Conservation (phyloP, 2,113 vertebrate species). For the Oenanthe oenanthe region DNA sequence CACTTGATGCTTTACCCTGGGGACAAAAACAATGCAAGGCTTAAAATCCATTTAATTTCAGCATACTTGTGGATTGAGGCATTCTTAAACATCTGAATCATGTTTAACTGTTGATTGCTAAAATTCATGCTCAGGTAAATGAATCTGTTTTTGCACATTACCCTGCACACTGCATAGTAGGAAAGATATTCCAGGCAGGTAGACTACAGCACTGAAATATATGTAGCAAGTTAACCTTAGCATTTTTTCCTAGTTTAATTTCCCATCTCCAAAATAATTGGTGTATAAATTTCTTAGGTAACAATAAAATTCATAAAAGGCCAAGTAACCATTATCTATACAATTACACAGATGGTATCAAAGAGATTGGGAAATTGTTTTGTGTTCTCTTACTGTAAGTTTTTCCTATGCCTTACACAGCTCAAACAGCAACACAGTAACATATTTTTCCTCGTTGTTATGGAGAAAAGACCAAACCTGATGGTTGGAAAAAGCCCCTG, state of each 20-base stretch:
- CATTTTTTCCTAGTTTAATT: background rate
- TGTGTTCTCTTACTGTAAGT: background rate
- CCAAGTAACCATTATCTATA: background rate
- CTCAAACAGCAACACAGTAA: background rate
- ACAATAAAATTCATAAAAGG: background rate
- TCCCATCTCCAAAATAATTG: background rate
- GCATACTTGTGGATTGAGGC: background rate
- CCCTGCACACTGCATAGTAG: background rate
- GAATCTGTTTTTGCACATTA: background rate
- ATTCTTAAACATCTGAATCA: background rate
- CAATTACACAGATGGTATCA: background rate
- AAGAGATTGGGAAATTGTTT: background rate
- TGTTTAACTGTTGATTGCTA: background rate
- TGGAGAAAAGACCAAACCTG: background rate
- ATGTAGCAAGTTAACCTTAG: background rate
- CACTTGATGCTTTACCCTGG: slow-evolving; percentile 96
- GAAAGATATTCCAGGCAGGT: background rate
- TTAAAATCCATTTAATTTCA: background rate
- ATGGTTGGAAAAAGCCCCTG: background rate
- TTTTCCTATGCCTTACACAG: background rate
- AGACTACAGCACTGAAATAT: background rate
- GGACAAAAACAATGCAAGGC: slow-evolving; percentile 15
- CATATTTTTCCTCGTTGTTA: background rate
- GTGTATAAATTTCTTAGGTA: background rate
- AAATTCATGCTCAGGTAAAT: background rate